A percentile compares a stretch with the other conserved stretches of the same genome.
phyloP scores from a whole-genome alignment of 1,140 invertebrate genomes.

The Solenopsis fugax region DNA sequence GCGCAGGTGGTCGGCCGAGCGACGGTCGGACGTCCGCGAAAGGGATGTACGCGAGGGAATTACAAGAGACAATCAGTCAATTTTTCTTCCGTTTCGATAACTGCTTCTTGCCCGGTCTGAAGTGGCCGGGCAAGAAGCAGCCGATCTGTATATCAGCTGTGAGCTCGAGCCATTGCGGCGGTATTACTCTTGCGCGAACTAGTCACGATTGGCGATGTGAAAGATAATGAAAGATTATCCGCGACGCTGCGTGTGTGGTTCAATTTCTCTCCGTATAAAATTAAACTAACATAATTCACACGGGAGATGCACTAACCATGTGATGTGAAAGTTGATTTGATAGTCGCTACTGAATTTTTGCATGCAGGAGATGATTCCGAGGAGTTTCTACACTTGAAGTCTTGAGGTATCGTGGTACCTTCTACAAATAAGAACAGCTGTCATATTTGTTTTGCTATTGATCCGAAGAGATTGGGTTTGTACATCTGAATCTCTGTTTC shows the following conservation, averaged over 20 bases:
- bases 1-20: slow-evolving; percentile 71
- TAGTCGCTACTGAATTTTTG: neutral
- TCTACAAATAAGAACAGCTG: neutral
- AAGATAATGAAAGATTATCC: slow-evolving; percentile 14
- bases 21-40: slow-evolving; percentile 56
- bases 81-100: slow-evolving; percentile 66
- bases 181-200: slow-evolving; percentile 14
- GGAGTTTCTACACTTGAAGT: neutral
- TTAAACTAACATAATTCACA: slow-evolving; percentile 27
- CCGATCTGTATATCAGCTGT: neutral
- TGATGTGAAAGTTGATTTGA: slow-evolving; percentile 13
- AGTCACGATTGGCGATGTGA: slow-evolving; percentile 9
- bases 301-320: neutral
- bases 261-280: neutral
- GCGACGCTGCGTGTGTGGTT: neutral
- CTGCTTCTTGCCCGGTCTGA: too few species aligned
- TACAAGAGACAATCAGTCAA: slow-evolving; percentile 67
- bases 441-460: slow-evolving; percentile 10
- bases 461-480: neutral
- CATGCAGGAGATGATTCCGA: neutral
- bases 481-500: neutral
- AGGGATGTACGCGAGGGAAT: slow-evolving; percentile 62
- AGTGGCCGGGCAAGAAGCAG: neutral
- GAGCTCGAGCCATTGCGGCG: neutral
- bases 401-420: neutral